Conservation (phyloP, 2,113 vertebrate species). For the Chloropsis cyanopogon region DNA sequence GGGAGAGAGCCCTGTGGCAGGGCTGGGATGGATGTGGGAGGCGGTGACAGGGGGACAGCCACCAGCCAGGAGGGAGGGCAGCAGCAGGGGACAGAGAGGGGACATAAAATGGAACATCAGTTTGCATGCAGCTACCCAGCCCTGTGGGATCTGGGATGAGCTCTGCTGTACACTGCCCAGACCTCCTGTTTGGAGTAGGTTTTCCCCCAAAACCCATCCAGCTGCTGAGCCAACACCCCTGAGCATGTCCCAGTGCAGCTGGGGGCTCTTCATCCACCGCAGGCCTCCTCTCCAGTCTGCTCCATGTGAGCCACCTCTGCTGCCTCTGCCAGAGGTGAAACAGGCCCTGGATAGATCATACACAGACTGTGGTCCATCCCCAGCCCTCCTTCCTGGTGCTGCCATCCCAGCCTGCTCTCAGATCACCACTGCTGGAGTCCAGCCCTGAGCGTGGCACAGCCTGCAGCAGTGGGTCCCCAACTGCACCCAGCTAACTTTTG, state of each 20-base stretch:
- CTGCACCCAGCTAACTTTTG: neutral
- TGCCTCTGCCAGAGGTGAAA: neutral
- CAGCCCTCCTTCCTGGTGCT: neutral
- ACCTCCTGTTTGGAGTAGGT: neutral
- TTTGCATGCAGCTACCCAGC: fast-evolving
- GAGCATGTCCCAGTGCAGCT: fast-evolving
- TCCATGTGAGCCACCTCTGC: fast-evolving
- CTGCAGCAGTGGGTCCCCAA: neutral
- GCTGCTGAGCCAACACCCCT: neutral
- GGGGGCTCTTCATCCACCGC: neutral
- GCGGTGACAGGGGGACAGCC: neutral
- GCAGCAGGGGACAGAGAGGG: neutral
- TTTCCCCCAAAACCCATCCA: neutral
- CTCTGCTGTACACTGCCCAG: fast-evolving
- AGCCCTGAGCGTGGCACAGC: fast-evolving
- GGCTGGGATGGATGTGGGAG: fast-evolving
- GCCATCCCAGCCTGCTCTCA: neutral
- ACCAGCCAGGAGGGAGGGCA: neutral
- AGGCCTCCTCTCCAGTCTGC: neutral
- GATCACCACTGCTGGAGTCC: fast-evolving
- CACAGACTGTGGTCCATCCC: neutral
- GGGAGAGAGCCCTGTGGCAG: neutral
- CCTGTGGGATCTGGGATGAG: neutral
- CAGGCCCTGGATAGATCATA: fast-evolving
- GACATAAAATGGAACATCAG: neutral